phyloP scores from a whole-genome alignment of 2,888 invertebrate genomes.

The Drosophila meridionalis region DNA sequence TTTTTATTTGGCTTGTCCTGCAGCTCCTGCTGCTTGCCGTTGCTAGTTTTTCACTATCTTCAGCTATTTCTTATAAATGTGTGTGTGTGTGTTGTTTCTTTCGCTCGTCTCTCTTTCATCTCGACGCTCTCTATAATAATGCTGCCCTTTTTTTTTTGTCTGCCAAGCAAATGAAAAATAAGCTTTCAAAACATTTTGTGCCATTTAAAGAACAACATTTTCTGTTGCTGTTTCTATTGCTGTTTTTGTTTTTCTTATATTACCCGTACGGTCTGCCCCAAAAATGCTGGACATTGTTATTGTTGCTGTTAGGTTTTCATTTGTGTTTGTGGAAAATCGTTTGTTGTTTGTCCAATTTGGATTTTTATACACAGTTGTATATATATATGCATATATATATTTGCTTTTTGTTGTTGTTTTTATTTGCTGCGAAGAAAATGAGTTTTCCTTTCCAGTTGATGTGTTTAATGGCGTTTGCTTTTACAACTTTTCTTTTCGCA shows the following conservation, averaged over 20 bases:
- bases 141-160: slow-evolving; percentile 50
- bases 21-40: slow-evolving; percentile 18
- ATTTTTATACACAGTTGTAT: slow-evolving; percentile 57
- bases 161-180: slow-evolving; percentile 75
- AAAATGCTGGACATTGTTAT: slow-evolving; percentile 68
- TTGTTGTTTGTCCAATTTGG: slow-evolving; percentile 73
- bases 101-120: slow-evolving; percentile 8
- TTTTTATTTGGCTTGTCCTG: slow-evolving; percentile 72
- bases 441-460: slow-evolving; percentile 80
- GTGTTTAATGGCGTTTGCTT: slow-evolving; percentile 81
- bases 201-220: slow-evolving; percentile 80
- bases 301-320: slow-evolving; percentile 29
- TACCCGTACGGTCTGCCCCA: slow-evolving; percentile 66
- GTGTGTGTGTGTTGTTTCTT: slow-evolving; percentile 16
- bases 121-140: slow-evolving; percentile 32
- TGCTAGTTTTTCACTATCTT: slow-evolving; percentile 59
- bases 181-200: slow-evolving; percentile 80
- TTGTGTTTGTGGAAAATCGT: slow-evolving; percentile 60
- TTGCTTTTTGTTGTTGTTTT: slow-evolving; percentile 35
- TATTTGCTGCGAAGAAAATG: slow-evolving; percentile 65
- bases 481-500: slow-evolving; percentile 71
- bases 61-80: slow-evolving; percentile 56
- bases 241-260: slow-evolving; percentile 75
- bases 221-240: slow-evolving; percentile 52
- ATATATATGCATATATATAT: slow-evolving; percentile 2